Conservation (phyloP, 1,140 invertebrate species). For the Drosophila subpulchrella region DNA sequence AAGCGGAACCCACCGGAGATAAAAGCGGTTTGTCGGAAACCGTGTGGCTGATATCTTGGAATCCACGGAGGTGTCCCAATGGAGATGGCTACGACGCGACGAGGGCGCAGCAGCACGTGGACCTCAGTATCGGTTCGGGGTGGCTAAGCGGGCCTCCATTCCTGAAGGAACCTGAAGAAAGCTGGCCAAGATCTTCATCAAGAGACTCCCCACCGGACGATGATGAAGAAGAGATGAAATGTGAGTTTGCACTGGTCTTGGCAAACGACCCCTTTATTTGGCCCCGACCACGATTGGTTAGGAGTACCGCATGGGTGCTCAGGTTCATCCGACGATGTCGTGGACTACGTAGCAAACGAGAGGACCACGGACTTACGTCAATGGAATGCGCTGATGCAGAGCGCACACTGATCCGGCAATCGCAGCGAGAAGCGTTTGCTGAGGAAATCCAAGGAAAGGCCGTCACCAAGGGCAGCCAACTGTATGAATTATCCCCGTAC, state of each 20-base stretch:
- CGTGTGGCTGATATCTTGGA: constrained; percentile 48
- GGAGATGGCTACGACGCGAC: constrained; percentile 6
- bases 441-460: too few species aligned
- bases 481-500: background rate
- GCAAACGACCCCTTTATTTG: too few species aligned
- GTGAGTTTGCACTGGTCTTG: background rate
- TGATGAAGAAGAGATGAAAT: background rate
- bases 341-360: too few species aligned
- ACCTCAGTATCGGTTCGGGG: background rate
- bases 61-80: constrained; percentile 10
- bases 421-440: background rate
- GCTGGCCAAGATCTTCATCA: too few species aligned
- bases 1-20: constrained; percentile 3
- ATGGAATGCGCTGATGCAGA: background rate
- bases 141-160: background rate
- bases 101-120: background rate
- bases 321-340: too few species aligned
- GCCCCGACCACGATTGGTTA: too few species aligned
- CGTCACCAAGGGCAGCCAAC: background rate
- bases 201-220: too few species aligned
- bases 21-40: constrained; percentile 64
- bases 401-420: background rate
- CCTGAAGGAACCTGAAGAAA: background rate
- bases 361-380: background rate
- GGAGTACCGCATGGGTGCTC: too few species aligned